phyloP scores from a whole-genome alignment of 2,888 invertebrate genomes.

The Diarsia dahlii region DNA sequence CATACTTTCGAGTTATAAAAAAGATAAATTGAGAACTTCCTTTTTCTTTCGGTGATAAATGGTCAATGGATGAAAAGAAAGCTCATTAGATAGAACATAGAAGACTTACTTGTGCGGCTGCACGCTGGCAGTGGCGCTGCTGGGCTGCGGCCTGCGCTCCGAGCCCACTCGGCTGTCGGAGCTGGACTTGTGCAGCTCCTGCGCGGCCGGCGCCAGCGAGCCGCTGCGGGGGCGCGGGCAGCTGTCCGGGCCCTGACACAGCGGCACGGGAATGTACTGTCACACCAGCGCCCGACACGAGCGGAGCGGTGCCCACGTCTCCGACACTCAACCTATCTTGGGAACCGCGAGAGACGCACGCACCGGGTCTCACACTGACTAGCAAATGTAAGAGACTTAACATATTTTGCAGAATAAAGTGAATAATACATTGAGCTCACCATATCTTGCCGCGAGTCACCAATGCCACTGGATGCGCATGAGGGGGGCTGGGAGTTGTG shows the following conservation, averaged over 20 bases:
- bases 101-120: constrained; percentile 64
- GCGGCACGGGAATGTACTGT: too few species aligned
- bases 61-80: too few species aligned
- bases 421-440: constrained; percentile 53
- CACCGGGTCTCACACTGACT: background rate
- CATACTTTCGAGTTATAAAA: too few species aligned
- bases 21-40: too few species aligned
- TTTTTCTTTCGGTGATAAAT: too few species aligned
- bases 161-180: constrained; percentile 84
- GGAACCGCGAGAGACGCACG: background rate
- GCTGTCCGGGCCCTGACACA: constrained; percentile 74
- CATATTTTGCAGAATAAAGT: too few species aligned
- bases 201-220: constrained; percentile 51
- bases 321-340: background rate
- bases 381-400: background rate
- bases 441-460: constrained; percentile 68
- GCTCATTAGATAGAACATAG: background rate
- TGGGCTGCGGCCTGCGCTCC: constrained; percentile 69
- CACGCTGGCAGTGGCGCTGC: constrained; percentile 69
- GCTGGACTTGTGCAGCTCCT: constrained; percentile 83
- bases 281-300: too few species aligned
- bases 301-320: too few species aligned
- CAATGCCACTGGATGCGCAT: constrained; percentile 58
- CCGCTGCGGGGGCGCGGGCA: constrained; percentile 76
- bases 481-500: constrained; percentile 68